Percentiles rank a stretch among this genome's conserved stretches.
Evolutionary conservation across 2,797 vertebrate species (phyloP).

Genomic region (Eutrigla gurnardus): DNA sequence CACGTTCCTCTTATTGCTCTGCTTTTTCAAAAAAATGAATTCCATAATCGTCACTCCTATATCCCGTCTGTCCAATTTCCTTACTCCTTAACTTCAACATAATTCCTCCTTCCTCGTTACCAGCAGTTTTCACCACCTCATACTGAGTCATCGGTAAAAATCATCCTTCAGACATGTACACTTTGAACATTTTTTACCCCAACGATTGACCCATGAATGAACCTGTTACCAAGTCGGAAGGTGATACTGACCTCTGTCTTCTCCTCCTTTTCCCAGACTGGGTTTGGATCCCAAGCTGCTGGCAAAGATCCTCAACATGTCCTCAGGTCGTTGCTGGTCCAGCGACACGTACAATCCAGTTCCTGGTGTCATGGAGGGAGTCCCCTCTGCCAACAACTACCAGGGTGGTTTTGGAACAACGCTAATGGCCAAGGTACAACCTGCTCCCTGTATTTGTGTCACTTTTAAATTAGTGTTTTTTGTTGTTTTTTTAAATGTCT

Average conservation of each 20-base stretch:
- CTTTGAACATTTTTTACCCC: neutral
- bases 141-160: neutral
- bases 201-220: neutral
- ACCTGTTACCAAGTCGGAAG: neutral
- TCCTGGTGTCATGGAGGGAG: constrained; percentile 94
- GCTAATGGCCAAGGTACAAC: constrained; percentile 93
- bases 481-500: neutral
- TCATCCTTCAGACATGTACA: neutral
- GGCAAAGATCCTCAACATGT: constrained; percentile 95
- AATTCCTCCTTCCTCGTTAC: neutral
- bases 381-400: constrained; percentile 94
- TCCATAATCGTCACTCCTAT: constrained; percentile 28
- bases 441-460: neutral
- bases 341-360: constrained; percentile 94
- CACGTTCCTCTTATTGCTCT: constrained; percentile 19
- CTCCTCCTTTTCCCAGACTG: constrained; percentile 88
- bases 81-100: neutral
- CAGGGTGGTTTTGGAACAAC: constrained; percentile 95
- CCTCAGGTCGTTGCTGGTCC: constrained; percentile 96
- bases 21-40: constrained; percentile 38
- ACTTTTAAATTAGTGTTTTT: neutral
- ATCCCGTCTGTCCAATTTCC: constrained; percentile 9
- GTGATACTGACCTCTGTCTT: constrained; percentile 46
- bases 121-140: neutral
- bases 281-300: constrained; percentile 95